Conservation (phyloP, 2,888 invertebrate genomes). For the Nemotelus nigrinus region DNA sequence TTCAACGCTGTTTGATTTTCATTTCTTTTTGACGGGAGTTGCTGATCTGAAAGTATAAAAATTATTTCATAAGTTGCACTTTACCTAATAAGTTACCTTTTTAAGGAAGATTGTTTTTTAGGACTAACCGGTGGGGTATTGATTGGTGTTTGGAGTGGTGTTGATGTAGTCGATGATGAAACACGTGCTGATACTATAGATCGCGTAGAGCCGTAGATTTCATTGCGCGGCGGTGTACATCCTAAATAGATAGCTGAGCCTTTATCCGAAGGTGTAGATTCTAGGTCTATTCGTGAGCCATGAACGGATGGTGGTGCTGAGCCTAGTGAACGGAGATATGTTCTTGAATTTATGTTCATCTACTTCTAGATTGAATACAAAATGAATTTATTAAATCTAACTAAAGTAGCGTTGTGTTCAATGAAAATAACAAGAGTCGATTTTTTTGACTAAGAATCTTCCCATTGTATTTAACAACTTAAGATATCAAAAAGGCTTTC, state of each 20-base stretch:
- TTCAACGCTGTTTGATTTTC: not conserved
- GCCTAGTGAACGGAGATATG: conserved; percentile 62
- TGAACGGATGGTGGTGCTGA: conserved; percentile 80
- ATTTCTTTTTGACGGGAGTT: conserved; percentile 42
- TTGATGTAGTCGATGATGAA: conserved; percentile 73
- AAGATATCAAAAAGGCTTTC: too few species aligned
- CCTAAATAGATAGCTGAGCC: conserved; percentile 73
- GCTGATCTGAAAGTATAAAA: conserved; percentile 24
- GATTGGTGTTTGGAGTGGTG: conserved; percentile 79
- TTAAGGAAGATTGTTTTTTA: conserved; percentile 69
- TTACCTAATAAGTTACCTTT: conserved; percentile 56
- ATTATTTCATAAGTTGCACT: not conserved
- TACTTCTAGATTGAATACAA: too few species aligned
- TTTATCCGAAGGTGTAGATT: conserved; percentile 68
- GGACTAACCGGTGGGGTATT: conserved; percentile 82
- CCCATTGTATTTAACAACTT: too few species aligned
- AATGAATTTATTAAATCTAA: too few species aligned
- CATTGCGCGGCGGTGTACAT: conserved; percentile 61
- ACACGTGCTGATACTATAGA: conserved; percentile 67
- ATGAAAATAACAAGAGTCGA: too few species aligned
- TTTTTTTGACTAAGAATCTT: too few species aligned
- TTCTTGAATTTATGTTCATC: too few species aligned
- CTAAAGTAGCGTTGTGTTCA: too few species aligned
- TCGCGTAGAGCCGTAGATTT: conserved; percentile 55
- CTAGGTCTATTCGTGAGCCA: conserved; percentile 75